Evolutionary conservation across 2,888 invertebrate species (phyloP).

Genomic region (Minunthozetes semirufus): DNA sequence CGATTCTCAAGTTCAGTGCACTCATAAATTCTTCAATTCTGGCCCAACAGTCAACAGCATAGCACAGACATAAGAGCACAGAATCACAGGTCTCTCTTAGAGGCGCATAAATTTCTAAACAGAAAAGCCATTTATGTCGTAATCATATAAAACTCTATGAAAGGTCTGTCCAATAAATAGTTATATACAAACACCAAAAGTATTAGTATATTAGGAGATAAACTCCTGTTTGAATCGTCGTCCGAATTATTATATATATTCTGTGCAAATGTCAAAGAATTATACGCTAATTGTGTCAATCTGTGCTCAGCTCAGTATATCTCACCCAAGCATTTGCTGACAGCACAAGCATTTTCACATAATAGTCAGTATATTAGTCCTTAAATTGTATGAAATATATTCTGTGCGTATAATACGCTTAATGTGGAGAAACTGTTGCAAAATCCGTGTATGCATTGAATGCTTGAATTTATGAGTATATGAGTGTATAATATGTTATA

Average conservation of each 20-base stretch:
- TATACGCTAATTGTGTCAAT: slow-evolving; percentile 23
- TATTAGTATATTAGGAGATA: background rate
- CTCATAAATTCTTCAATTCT: slow-evolving; percentile 18
- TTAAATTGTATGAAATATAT: background rate
- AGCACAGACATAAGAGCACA: background rate
- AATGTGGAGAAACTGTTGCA: background rate
- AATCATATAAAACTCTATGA: background rate
- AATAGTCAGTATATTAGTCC: background rate
- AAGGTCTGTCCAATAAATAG: background rate
- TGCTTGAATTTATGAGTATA: no score
- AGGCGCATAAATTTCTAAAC: background rate
- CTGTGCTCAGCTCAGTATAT: background rate
- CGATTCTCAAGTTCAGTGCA: background rate
- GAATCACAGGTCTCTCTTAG: no score
- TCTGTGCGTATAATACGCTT: background rate
- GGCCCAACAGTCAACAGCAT: background rate
- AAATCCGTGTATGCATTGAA: background rate
- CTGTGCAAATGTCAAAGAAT: slow-evolving; percentile 21
- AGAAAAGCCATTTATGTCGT: no score
- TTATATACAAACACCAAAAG: background rate
- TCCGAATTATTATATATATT: background rate
- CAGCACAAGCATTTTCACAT: background rate
- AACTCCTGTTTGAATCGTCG: no score
- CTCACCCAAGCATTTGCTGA: background rate
- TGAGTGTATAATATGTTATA: no score